These are phyloP conservation scores for Elegia similella DNA, from an alignment of 2,888 invertebrate genomes.

Conservation along the genomic window DNA sequence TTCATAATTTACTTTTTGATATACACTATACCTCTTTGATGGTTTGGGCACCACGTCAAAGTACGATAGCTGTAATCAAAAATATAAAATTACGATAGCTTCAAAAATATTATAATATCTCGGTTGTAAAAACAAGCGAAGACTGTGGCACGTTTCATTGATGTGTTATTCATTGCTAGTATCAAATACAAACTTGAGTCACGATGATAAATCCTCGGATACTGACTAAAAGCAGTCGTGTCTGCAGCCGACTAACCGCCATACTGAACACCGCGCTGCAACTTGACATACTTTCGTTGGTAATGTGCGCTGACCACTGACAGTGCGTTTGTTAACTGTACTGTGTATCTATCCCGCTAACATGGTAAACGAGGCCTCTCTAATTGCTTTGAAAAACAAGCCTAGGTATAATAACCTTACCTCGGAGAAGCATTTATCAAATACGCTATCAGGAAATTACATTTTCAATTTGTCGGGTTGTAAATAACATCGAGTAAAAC, in stretches of 20 bases:
- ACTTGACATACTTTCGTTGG: conserved; percentile 15
- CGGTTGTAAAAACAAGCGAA: background rate
- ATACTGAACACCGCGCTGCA: background rate
- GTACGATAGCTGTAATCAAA: no score
- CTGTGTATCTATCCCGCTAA: conserved; percentile 9
- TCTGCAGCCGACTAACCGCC: background rate
- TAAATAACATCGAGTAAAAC: no score
- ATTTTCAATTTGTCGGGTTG: no score
- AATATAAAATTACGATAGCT: no score
- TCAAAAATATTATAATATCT: background rate
- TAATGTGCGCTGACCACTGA: conserved; percentile 15
- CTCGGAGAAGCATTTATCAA: background rate
- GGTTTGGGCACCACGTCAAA: no score
- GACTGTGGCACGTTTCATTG: background rate
- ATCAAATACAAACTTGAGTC: conserved; percentile 8
- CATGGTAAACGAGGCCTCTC: conserved; percentile 11
- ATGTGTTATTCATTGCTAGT: conserved; percentile 12
- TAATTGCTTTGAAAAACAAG: conserved; percentile 10
- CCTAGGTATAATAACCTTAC: background rate
- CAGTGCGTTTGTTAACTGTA: conserved; percentile 15
- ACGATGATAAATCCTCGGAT: background rate
- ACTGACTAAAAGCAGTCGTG: background rate
- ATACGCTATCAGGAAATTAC: no score
- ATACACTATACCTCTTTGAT: no score
- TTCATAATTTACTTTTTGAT: no score